Conservation (phyloP, 1,140 invertebrate genomes). For the Sminthurides bifidus region DNA sequence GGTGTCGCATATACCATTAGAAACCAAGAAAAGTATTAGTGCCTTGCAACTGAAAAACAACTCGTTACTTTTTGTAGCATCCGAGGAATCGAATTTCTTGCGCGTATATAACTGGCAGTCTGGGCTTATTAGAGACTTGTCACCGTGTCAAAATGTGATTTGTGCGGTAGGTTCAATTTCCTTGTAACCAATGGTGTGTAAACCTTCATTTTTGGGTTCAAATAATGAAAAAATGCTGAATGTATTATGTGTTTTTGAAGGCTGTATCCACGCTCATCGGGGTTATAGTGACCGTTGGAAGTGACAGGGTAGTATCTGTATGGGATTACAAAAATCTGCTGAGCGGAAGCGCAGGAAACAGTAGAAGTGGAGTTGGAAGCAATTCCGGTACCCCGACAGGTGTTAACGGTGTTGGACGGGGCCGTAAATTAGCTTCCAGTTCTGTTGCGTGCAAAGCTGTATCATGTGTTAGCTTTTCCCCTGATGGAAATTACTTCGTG, state of each 20-base stretch:
- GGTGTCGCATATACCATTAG: conserved; percentile 28
- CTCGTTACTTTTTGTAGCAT: conserved; percentile 29
- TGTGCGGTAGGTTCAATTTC: conserved; percentile 20
- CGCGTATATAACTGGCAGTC: conserved; percentile 31
- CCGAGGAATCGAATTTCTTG: conserved; percentile 30
- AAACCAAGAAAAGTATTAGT: conserved; percentile 28
- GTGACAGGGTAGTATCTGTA: conserved; percentile 29
- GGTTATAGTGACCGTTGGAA: conserved; percentile 28
- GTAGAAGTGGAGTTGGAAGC: conserved; percentile 23
- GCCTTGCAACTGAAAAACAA: conserved; percentile 29
- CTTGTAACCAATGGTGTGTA: neutral
- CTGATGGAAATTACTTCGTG: conserved; percentile 60
- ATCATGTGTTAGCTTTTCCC: conserved; percentile 61
- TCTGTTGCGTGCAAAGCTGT: conserved; percentile 31
- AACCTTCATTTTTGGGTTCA: too few relatives aligned
- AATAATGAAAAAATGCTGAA: too few relatives aligned
- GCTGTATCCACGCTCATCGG: conserved; percentile 28
- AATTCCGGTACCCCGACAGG: conserved; percentile 24
- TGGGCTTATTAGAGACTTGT: conserved; percentile 27
- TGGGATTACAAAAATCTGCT: conserved; percentile 30
- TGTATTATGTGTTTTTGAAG: conserved; percentile 13
- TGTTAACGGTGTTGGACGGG: conserved; percentile 14
- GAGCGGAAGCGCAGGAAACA: conserved; percentile 1
- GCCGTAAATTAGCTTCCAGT: conserved; percentile 30
- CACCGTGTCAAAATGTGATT: conserved; percentile 32